phyloP scores from a whole-genome alignment of 2,797 vertebrate genomes.

The Lepus townsendii region DNA sequence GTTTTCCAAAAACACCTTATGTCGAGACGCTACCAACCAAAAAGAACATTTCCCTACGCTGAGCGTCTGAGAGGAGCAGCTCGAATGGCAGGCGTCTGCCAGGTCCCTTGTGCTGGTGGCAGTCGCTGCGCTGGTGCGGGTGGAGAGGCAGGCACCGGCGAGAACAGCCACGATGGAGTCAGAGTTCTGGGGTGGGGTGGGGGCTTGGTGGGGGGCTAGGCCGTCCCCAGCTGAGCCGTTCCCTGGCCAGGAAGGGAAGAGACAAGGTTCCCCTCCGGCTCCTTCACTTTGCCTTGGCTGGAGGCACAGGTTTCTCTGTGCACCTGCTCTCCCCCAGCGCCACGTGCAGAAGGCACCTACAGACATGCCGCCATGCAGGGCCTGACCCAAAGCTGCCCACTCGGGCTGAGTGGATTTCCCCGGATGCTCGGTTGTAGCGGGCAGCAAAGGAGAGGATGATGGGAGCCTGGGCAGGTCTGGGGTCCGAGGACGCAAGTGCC shows the following conservation, averaged over 20 bases:
- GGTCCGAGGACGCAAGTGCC: rapidly evolving
- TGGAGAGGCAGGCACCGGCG: neutral
- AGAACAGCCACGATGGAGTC: neutral
- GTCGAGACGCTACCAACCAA: neutral
- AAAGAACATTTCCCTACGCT: neutral
- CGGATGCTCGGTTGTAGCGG: rapidly evolving
- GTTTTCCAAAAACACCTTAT: neutral
- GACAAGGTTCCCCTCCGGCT: too few relatives aligned
- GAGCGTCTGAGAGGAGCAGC: neutral
- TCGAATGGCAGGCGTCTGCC: neutral
- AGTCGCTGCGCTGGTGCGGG: neutral
- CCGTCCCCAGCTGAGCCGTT: too few relatives aligned
- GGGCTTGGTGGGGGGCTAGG: too few relatives aligned
- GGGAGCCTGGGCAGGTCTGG: neutral
- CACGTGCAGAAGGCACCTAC: neutral
- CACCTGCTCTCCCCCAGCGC: neutral
- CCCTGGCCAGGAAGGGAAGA: too few relatives aligned
- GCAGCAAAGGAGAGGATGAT: neutral
- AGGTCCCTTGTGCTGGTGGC: neutral
- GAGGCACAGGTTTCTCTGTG: neutral
- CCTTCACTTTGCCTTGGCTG: too few relatives aligned
- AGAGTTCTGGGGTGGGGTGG: rapidly evolving
- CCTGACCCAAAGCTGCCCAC: neutral
- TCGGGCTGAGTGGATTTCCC: neutral
- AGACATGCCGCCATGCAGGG: too few relatives aligned